Evolutionary conservation across 2,113 vertebrate genomes (phyloP).

Genomic region (Leptocoma aspasia): DNA sequence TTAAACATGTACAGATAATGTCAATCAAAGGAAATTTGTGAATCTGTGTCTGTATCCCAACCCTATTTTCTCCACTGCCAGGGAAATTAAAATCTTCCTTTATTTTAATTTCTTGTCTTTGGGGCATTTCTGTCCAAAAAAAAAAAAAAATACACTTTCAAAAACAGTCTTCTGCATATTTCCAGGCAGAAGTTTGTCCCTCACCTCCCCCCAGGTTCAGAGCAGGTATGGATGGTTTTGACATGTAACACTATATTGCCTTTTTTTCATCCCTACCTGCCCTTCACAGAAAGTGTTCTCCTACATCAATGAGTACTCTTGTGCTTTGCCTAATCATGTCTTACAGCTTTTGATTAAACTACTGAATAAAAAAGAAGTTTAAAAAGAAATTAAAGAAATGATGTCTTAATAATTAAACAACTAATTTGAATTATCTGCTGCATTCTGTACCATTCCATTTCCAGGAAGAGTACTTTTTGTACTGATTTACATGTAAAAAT

Average conservation of each 20-base stretch:
- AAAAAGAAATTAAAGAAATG: background rate
- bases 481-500: background rate
- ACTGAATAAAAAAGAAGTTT: background rate
- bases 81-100: background rate
- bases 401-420: background rate
- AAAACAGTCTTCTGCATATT: background rate
- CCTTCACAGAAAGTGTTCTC: background rate
- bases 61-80: background rate
- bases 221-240: rapidly evolving
- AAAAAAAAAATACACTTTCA: background rate
- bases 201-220: background rate
- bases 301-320: background rate
- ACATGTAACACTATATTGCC: rapidly evolving
- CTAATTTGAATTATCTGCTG: background rate
- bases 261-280: background rate
- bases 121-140: background rate
- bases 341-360: background rate
- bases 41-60: background rate
- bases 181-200: background rate
- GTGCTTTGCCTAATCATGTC: background rate
- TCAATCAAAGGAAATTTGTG: background rate
- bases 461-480: background rate
- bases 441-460: background rate
- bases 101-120: background rate
- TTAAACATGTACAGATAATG: background rate